Evolutionary conservation across 2,113 vertebrate genomes (phyloP), one percentile per base, ranked within the genome.

Genomic region (Malaclemys terrapin): DNA sequence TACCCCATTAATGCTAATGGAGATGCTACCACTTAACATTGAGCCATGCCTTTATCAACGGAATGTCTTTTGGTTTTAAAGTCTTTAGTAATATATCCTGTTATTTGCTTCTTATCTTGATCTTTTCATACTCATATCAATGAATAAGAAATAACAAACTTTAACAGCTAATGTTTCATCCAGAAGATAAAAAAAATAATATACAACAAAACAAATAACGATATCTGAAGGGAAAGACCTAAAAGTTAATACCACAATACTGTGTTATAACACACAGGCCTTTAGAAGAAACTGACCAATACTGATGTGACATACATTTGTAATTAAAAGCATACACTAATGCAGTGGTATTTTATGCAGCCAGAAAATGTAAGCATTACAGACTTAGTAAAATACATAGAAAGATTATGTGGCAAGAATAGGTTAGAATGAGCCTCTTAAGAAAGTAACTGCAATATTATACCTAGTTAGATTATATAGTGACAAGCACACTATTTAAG

Each of bases 1-100:
- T 94, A 98, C 98, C 98, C 99, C 99, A 99, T 99, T 99, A 99
- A 98, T 97, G 98, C 98, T 99, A 99, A 99, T 99, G 98, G 98
- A 98, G 98, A 97, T 95, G 89, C 96, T 97, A 96, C 97, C 98
- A 97, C 97, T 98, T 96, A 95, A 94, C 94, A 96, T 5, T 54
- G 83, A 98, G 96, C 96, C 95, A 31, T 54, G 65, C 87, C 96
- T 97, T 95, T 93, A 97, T 96, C 97, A 96, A 87, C 97, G 97
- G 88, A 90, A 97, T 84, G 95, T 90, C 96, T 98, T 95, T 97
- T 85, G 95, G 90, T 90, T 98, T 96, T 85, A 50, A 95, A 93
- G 94, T 97, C 97, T 97, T 98, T 89, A 95, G 81, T 82, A 97
- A 96, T 78, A 97, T 89, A 29, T 86, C 93, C 96, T 97, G 94